These are phyloP conservation scores for Dicerorhinus sumatrensis DNA, from an alignment of 2,113 vertebrate genomes.

Conservation along the genomic window DNA sequence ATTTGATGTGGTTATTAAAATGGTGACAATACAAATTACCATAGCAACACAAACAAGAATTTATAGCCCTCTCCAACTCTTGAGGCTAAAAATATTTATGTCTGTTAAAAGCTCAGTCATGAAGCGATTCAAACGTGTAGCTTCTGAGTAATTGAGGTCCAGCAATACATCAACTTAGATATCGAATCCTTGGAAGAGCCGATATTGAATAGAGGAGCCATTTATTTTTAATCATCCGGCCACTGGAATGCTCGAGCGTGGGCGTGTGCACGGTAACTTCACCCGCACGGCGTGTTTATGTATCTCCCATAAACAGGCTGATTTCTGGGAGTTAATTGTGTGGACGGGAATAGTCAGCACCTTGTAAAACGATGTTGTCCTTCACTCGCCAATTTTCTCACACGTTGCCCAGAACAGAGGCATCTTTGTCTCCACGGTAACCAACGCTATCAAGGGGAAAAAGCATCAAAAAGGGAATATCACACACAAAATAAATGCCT, in stretches of 20 bases:
- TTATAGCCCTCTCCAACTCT: constrained; percentile 71
- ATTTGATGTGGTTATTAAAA: constrained; percentile 87
- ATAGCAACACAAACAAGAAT: constrained; percentile 83
- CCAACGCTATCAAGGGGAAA: not conserved
- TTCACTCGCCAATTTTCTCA: not conserved
- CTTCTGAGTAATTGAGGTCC: constrained; percentile 8
- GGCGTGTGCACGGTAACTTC: rapidly evolving
- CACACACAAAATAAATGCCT: not conserved
- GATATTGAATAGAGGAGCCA: rapidly evolving
- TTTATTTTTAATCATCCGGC: not conserved
- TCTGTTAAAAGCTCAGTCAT: not conserved
- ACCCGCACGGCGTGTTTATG: too few species aligned
- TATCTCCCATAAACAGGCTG: not conserved
- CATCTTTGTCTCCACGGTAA: constrained; percentile 2
- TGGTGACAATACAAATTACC: constrained; percentile 85
- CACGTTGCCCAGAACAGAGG: rapidly evolving
- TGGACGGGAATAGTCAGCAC: not conserved
- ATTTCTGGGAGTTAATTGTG: not conserved
- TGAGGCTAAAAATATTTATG: constrained; percentile 68
- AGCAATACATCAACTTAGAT: not conserved
- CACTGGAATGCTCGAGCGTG: rapidly evolving
- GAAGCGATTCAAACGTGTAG: not conserved
- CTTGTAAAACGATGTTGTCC: not conserved
- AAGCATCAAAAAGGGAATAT: not conserved
- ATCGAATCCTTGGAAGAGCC: not conserved